phyloP scores from a whole-genome alignment of 2,888 invertebrate genomes.

The Drosophila aldrichi region DNA sequence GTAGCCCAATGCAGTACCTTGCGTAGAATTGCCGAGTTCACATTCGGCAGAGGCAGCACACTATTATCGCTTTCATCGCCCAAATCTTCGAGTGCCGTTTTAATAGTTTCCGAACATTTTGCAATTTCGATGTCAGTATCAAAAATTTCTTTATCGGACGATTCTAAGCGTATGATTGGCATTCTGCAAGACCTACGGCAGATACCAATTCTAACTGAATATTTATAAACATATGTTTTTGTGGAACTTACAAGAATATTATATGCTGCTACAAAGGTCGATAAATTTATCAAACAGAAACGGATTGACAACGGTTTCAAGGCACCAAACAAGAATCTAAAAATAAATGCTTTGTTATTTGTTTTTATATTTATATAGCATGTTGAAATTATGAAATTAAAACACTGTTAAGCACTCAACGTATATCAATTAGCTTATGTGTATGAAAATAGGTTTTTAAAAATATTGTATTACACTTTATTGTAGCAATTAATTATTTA shows the following conservation, averaged over 20 bases:
- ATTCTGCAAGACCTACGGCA: slow-evolving; percentile 86
- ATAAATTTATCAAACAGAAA: slow-evolving; percentile 31
- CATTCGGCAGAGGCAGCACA: slow-evolving; percentile 98
- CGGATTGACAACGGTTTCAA: slow-evolving; percentile 27
- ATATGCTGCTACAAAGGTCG: not conserved
- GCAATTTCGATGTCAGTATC: slow-evolving; percentile 98
- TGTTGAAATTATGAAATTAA: slow-evolving; percentile 23
- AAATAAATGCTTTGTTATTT: slow-evolving; percentile 58
- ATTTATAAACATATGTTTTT: not conserved
- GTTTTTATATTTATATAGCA: slow-evolving; percentile 29
- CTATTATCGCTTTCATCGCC: slow-evolving; percentile 96
- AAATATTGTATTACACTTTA: not conserved
- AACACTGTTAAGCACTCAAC: not conserved
- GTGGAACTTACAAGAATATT: not conserved
- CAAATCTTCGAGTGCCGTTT: slow-evolving; percentile 98
- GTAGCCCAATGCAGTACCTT: slow-evolving; percentile 98
- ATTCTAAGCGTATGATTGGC: slow-evolving; percentile 97
- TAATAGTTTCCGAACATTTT: slow-evolving; percentile 98
- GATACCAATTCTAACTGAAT: not conserved
- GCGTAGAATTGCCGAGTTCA: slow-evolving; percentile 97
- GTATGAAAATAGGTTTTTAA: not conserved
- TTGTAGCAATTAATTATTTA: no score
- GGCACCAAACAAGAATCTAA: slow-evolving; percentile 62
- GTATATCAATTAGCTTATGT: no score
- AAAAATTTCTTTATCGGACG: slow-evolving; percentile 97